Evolutionary conservation across 1,140 invertebrate genomes (phyloP).

Genomic region (Ericerus pela): DNA sequence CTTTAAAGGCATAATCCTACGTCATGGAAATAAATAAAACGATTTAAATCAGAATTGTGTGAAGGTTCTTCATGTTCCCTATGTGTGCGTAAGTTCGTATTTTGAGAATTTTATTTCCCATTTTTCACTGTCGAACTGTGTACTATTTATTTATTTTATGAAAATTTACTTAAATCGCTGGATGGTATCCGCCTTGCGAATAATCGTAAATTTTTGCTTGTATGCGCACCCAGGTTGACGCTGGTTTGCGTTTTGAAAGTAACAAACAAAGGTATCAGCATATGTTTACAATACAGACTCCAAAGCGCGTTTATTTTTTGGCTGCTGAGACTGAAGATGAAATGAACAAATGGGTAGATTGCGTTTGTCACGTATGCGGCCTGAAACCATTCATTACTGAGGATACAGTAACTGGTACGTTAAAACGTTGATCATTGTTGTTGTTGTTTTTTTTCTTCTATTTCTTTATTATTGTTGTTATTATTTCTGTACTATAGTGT

Average conservation of each 20-base stretch:
- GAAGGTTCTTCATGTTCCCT: too few species aligned
- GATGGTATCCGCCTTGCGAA: too few species aligned
- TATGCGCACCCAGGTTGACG: conserved; percentile 49
- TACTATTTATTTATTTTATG: too few species aligned
- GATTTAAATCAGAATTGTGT: too few species aligned
- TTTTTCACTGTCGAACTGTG: too few species aligned
- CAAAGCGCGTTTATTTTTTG: conserved; percentile 75
- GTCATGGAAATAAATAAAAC: too few species aligned
- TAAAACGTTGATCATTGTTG: not conserved
- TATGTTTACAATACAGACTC: conserved; percentile 79
- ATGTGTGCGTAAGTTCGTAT: too few species aligned
- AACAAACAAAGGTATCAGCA: conserved; percentile 65
- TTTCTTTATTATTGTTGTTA: conserved; percentile 6
- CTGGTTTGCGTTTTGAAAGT: conserved; percentile 65
- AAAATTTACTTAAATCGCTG: too few species aligned
- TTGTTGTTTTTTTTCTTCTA: not conserved
- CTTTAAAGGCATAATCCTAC: too few species aligned
- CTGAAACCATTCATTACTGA: conserved; percentile 62
- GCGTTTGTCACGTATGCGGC: conserved; percentile 81
- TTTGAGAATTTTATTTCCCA: too few species aligned
- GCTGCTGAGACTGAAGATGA: conserved; percentile 78
- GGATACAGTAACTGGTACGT: conserved; percentile 37
- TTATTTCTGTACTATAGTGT: not conserved
- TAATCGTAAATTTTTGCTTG: too few species aligned
- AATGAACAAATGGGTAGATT: conserved; percentile 90